Evolutionary conservation across 1,140 invertebrate species (phyloP).

Genomic region (Cataglyphis hispanica): DNA sequence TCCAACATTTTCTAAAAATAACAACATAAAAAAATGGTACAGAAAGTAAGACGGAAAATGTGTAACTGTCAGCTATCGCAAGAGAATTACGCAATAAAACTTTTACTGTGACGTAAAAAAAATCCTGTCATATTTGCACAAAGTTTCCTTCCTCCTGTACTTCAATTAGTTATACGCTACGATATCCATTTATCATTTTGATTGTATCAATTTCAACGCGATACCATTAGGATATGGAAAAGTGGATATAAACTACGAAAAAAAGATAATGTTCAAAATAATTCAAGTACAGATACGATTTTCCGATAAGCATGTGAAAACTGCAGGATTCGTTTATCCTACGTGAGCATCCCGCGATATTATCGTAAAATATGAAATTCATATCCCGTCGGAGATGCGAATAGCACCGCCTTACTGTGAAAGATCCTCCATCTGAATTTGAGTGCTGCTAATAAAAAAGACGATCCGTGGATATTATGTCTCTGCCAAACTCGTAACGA

Average conservation of each 20-base stretch:
- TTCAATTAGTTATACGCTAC: constrained; percentile 33
- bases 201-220: constrained; percentile 39
- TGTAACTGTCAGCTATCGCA: constrained; percentile 1
- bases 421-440: constrained; percentile 31
- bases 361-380: constrained; percentile 80
- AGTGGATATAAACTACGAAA: constrained; percentile 46
- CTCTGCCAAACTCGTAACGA: constrained; percentile 43
- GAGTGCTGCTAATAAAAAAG: constrained; percentile 67
- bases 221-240: not conserved
- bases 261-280: constrained; percentile 21
- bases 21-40: not conserved
- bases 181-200: constrained; percentile 40
- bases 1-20: constrained; percentile 11
- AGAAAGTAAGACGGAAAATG: not conserved
- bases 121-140: not conserved
- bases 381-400: constrained; percentile 60
- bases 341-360: constrained; percentile 68
- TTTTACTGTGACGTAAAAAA: constrained; percentile 39
- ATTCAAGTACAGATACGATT: constrained; percentile 58
- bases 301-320: constrained; percentile 61
- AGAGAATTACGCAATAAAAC: constrained; percentile 39
- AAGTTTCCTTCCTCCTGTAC: not conserved
- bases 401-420: not conserved
- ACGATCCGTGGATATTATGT: constrained; percentile 61
- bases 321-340: constrained; percentile 71